A percentile compares a stretch with the other conserved stretches of the same genome.
Conservation (phyloP, 2,113 vertebrate genomes). For the Brienomyrus longianalis region DNA sequence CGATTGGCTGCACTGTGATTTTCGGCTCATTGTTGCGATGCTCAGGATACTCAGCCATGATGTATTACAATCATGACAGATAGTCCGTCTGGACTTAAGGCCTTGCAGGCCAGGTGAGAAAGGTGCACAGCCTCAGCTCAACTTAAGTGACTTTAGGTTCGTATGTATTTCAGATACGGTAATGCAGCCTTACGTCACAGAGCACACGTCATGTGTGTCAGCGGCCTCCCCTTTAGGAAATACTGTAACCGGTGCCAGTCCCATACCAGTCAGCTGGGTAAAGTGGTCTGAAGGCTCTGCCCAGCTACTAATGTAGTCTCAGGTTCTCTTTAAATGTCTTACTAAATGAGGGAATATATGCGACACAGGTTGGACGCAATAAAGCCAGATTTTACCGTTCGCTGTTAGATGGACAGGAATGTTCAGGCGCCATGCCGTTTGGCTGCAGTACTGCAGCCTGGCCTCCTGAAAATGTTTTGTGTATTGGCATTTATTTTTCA, state of each 20-base stretch:
- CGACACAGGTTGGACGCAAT: neutral
- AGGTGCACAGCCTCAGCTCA: no score
- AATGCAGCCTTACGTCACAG: no score
- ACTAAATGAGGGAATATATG: neutral
- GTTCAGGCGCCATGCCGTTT: neutral
- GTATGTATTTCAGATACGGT: no score
- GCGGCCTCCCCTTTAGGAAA: neutral
- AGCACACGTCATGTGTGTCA: neutral
- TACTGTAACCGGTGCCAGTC: neutral
- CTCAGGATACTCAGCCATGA: no score
- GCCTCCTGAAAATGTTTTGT: neutral
- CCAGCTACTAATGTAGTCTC: neutral
- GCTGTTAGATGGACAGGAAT: neutral
- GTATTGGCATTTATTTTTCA: neutral
- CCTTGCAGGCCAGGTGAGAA: no score
- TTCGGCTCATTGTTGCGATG: no score
- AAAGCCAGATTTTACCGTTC: neutral
- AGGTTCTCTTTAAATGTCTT: neutral
- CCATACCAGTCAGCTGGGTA: constrained; percentile 16
- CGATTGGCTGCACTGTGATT: no score
- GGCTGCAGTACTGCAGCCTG: neutral
- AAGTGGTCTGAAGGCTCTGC: neutral
- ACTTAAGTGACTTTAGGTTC: no score
- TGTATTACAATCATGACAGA: no score
- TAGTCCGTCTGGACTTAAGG: no score